Evolutionary conservation across 2,797 vertebrate species (phyloP).

Genomic region (Brachyalestes nurse): DNA sequence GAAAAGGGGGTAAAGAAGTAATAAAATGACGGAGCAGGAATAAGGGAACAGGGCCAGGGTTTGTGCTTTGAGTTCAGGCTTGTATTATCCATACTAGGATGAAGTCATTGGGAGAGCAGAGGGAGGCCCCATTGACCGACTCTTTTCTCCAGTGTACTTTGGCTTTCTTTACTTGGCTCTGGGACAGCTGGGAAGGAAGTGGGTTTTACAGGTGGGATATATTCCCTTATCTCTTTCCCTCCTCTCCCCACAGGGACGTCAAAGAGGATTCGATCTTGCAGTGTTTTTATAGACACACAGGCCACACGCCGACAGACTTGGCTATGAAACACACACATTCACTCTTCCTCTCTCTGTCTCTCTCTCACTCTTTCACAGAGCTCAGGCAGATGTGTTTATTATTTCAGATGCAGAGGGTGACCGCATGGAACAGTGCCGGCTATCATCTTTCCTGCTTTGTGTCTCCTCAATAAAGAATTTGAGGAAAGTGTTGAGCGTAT

Average conservation of each 20-base stretch:
- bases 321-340: neutral
- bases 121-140: constrained; percentile 35
- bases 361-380: neutral
- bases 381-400: constrained; percentile 36
- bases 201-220: constrained; percentile 51
- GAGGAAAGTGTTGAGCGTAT: constrained; percentile 33
- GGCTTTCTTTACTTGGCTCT: constrained; percentile 34
- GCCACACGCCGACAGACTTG: constrained; percentile 34
- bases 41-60: constrained; percentile 21
- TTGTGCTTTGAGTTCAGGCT: constrained; percentile 40
- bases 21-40: constrained; percentile 3
- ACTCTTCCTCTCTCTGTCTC: neutral
- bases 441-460: constrained; percentile 28
- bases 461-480: constrained; percentile 23
- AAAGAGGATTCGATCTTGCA: constrained; percentile 5
- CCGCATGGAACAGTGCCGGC: neutral
- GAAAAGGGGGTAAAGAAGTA: constrained; percentile 9
- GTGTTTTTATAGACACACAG: constrained; percentile 47
- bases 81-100: constrained; percentile 53
- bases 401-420: constrained; percentile 34
- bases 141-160: constrained; percentile 30
- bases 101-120: constrained; percentile 53
- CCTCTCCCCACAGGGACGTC: constrained; percentile 12
- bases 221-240: constrained; percentile 49
- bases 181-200: constrained; percentile 60